These are phyloP conservation scores for Rhingia campestris DNA, from an alignment of 2,888 invertebrate genomes.

Conservation along the genomic window DNA sequence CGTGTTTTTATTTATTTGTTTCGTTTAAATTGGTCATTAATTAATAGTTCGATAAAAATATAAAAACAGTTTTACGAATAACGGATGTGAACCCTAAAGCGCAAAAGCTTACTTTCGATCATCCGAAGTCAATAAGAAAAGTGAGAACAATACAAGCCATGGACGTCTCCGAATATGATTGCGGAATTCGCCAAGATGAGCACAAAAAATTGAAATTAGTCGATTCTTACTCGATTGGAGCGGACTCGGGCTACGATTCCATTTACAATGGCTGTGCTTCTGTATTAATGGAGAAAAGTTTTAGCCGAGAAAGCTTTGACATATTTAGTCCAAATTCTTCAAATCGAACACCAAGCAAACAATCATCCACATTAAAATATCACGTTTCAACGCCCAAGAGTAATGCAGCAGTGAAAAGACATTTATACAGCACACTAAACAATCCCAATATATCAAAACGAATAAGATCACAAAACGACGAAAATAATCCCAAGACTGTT, in stretches of 20 bases:
- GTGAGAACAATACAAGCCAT: slow-evolving; percentile 23
- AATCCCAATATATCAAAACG: slow-evolving; percentile 30
- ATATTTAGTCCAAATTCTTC: slow-evolving; percentile 46
- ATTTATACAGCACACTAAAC: slow-evolving; percentile 22
- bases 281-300: slow-evolving; percentile 59
- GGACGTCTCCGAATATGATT: slow-evolving; percentile 61
- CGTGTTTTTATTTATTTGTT: slow-evolving; percentile 68
- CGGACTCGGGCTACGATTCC: slow-evolving; percentile 64
- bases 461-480: slow-evolving; percentile 51
- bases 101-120: neutral
- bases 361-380: slow-evolving; percentile 28
- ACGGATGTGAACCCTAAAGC: slow-evolving; percentile 30
- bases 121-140: neutral
- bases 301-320: slow-evolving; percentile 56
- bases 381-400: slow-evolving; percentile 61
- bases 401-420: slow-evolving; percentile 47
- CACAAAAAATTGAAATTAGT: slow-evolving; percentile 40
- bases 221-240: slow-evolving; percentile 31
- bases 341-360: slow-evolving; percentile 43
- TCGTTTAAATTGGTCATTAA: slow-evolving; percentile 37
- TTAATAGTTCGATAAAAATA: slow-evolving; percentile 1
- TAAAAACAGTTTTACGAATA: slow-evolving; percentile 34
- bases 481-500: slow-evolving; percentile 52
- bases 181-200: slow-evolving; percentile 49
- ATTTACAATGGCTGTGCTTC: slow-evolving; percentile 53